These are phyloP conservation scores for Chrysolina oricalcia DNA, from an alignment of 2,888 invertebrate genomes.

Conservation along the genomic window DNA sequence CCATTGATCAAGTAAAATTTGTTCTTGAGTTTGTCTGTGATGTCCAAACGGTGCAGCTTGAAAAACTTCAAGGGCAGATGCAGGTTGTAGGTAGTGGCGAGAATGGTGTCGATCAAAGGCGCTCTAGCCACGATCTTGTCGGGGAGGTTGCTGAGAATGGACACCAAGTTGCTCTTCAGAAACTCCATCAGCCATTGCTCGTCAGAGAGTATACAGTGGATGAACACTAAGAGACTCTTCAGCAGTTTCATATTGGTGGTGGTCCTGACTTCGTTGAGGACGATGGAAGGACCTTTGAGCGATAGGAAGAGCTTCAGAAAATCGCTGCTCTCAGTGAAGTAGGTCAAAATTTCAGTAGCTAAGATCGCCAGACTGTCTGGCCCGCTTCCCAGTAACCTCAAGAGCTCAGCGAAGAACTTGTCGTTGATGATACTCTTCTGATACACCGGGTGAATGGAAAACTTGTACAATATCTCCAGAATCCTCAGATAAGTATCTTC, in stretches of 20 bases:
- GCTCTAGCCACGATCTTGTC: slow-evolving; percentile 37
- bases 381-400: slow-evolving; percentile 47
- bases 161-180: slow-evolving; percentile 53
- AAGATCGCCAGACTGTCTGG: slow-evolving; percentile 49
- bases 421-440: slow-evolving; percentile 53
- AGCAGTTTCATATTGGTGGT: slow-evolving; percentile 53
- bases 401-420: slow-evolving; percentile 53
- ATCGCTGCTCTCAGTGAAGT: slow-evolving; percentile 45
- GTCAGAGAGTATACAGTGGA: slow-evolving; percentile 60
- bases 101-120: slow-evolving; percentile 59
- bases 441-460: slow-evolving; percentile 54
- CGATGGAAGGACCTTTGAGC: slow-evolving; percentile 54
- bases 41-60: slow-evolving; percentile 60
- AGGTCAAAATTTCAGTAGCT: slow-evolving; percentile 57
- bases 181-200: slow-evolving; percentile 58
- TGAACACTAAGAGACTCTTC: slow-evolving; percentile 59
- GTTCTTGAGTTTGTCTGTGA: slow-evolving; percentile 61
- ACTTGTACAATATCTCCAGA: slow-evolving; percentile 58
- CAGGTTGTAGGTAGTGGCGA: slow-evolving; percentile 59
- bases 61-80: slow-evolving; percentile 65
- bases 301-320: slow-evolving; percentile 57
- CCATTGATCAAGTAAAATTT: slow-evolving; percentile 64
- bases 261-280: slow-evolving; percentile 52
- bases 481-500: slow-evolving; percentile 56
- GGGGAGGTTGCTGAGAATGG: slow-evolving; percentile 54